Conservation (phyloP, 2,797 vertebrate genomes). For the Lepilemur ruficaudatus region DNA sequence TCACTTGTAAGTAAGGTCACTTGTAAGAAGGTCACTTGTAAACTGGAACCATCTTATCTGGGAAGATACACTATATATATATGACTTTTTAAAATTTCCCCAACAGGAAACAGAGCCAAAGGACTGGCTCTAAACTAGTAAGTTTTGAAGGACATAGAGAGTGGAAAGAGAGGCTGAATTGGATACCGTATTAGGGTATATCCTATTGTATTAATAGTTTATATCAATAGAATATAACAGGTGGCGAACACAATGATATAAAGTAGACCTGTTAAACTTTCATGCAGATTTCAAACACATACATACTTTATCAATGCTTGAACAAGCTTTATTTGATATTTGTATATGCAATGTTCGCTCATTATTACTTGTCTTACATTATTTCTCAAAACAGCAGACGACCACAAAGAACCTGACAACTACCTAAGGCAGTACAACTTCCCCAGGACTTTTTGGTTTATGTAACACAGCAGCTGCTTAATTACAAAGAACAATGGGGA, state of each 20-base stretch:
- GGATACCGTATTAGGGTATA: neutral
- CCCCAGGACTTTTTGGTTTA: neutral
- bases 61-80: neutral
- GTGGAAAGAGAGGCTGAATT: neutral
- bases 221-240: neutral
- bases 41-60: neutral
- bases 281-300: neutral
- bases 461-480: neutral
- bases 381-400: neutral
- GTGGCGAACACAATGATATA: neutral
- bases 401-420: neutral
- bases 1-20: neutral
- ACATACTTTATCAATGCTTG: neutral
- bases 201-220: neutral
- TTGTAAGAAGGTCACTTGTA: neutral
- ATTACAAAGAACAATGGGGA: neutral
- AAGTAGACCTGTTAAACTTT: neutral
- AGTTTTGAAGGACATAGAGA: neutral
- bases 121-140: neutral
- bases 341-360: neutral
- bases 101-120: neutral
- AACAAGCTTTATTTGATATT: neutral
- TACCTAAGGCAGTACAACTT: neutral
- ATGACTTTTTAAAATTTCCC: no score
- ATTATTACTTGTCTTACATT: neutral